Percentiles rank a stretch among this genome's conserved stretches.
Conservation (phyloP, 2,888 invertebrate genomes). For the Drosophila pseudotalamancana region DNA sequence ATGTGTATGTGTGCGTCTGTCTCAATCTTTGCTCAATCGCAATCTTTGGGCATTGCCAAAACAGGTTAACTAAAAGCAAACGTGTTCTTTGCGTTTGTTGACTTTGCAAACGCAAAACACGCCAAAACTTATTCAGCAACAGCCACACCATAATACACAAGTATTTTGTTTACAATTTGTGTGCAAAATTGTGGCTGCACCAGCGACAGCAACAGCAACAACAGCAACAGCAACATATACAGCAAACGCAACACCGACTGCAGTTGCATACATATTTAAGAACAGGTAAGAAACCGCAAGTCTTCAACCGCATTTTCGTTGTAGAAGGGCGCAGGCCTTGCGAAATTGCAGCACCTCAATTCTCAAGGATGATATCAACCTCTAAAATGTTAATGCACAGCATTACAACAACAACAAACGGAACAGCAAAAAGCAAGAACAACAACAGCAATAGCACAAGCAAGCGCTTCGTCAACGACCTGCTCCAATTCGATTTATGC, state of each 20-base stretch:
- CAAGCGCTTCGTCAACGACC: slow-evolving; percentile 66
- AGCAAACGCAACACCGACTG: background rate
- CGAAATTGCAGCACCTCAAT: slow-evolving; percentile 26
- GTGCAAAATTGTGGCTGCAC: slow-evolving; percentile 24
- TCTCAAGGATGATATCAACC: slow-evolving; percentile 62
- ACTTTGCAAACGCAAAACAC: slow-evolving; percentile 68
- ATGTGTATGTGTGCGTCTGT: slow-evolving; percentile 32
- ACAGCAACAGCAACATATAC: slow-evolving; percentile 32
- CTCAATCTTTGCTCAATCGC: slow-evolving; percentile 79
- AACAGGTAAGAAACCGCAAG: slow-evolving; percentile 51
- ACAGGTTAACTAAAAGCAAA: slow-evolving; percentile 75
- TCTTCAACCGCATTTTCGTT: slow-evolving; percentile 31
- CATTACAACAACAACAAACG: slow-evolving; percentile 36
- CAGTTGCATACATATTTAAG: slow-evolving; percentile 51
- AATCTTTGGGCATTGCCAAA: slow-evolving; percentile 75
- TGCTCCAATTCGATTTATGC: slow-evolving; percentile 78
- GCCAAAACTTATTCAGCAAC: slow-evolving; percentile 56
- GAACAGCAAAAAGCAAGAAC: slow-evolving; percentile 5
- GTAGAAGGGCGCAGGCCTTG: slow-evolving; percentile 42
- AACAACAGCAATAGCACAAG: slow-evolving; percentile 14
- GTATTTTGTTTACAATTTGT: slow-evolving; percentile 49
- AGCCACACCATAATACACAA: slow-evolving; percentile 21
- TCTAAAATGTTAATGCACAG: slow-evolving; percentile 43
- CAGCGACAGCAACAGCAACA: slow-evolving; percentile 10
- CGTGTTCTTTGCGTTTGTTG: slow-evolving; percentile 74